Percentiles rank a stretch among this genome's conserved stretches.
Evolutionary conservation across 1,140 invertebrate species (phyloP).

Genomic region (Hormaphis cornu): DNA sequence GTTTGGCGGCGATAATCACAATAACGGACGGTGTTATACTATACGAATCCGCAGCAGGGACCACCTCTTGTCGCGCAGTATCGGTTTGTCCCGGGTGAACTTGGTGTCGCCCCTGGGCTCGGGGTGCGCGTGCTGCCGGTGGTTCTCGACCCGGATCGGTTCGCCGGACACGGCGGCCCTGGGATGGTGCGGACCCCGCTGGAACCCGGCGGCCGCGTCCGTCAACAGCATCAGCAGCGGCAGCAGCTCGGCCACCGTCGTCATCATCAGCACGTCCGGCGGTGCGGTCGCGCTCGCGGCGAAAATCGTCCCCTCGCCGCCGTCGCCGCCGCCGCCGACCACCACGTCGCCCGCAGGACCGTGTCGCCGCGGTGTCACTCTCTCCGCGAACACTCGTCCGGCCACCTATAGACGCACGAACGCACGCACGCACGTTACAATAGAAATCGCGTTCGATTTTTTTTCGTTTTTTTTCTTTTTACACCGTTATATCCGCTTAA

Average conservation of each 20-base stretch:
- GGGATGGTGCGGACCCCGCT: constrained; percentile 65
- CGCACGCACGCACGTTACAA: too few relatives aligned
- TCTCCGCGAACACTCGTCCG: too few relatives aligned
- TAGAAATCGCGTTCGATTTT: too few relatives aligned
- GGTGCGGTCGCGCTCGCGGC: neutral
- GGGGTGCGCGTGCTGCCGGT: constrained; percentile 48
- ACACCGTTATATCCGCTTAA: constrained; percentile 23
- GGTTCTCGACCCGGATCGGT: neutral
- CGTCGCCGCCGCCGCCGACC: neutral
- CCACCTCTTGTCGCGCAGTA: constrained; percentile 62
- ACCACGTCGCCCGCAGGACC: neutral
- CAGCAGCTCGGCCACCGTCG: neutral
- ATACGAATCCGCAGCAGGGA: too few relatives aligned
- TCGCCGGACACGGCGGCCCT: constrained; percentile 42
- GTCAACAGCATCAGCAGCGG: constrained; percentile 15
- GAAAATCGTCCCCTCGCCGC: neutral
- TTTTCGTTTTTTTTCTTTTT: neutral
- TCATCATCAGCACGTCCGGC: neutral
- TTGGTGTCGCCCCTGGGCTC: constrained; percentile 45
- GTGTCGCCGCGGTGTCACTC: too few relatives aligned
- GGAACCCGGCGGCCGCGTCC: constrained; percentile 33
- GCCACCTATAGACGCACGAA: too few relatives aligned
- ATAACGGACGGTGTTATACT: too few relatives aligned
- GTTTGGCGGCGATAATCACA: too few relatives aligned
- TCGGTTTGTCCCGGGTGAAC: constrained; percentile 53